Base-by-base conservation (phyloP, 1,140 invertebrate genomes). In the Meloidogyne chitwoodi region DNA sequence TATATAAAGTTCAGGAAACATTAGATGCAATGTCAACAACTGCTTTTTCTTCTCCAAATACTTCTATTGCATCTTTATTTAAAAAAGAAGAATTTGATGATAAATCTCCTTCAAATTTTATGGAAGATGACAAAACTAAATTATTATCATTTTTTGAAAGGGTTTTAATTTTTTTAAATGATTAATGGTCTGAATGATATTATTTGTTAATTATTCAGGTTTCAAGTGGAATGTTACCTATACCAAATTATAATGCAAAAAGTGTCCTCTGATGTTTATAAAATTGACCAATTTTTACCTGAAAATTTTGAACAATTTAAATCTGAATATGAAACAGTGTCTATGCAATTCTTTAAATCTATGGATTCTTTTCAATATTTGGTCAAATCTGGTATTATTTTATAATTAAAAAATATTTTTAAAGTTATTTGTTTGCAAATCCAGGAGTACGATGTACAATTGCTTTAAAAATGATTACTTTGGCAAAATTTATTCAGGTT, bases 21-120 rank as follows among this genome's bases (percentile, higher is more conserved):
- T 12, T 73, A 14, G 26, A 73, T 11, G 71, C 71, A 38, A 73
- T 73, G 71, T 63, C 71, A 26, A 56, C 44, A 16, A 73, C 71
- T 14, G 71, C 71, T 27, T 73, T 73, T 63, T 73, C 71, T 10
- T 73, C 71, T 1, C 34, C 56, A 16, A 73, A 73, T 34, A 27
- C 56, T 64, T 26, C 19, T 24, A 12, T 63, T 63, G 16, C 56
- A 38, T 26, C 19, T 24, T 2, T 62, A 34, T 14, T 29, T 31
- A 64, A 31, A 34, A 64, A 56, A 1, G 27, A 26, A 11, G 71
- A 61, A 27, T 31, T 31, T 16, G 31, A 61, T 14, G 56, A 63
- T 10, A 14, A 24, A 4, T 14, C 31, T 41, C 27, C 29, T 31
- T 63, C 61, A 31, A 5, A 38, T 27, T 63, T 56, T 29, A 19